Conservation (phyloP, 2,113 vertebrate species). For the Sinocyclocheilus grahami region DNA sequence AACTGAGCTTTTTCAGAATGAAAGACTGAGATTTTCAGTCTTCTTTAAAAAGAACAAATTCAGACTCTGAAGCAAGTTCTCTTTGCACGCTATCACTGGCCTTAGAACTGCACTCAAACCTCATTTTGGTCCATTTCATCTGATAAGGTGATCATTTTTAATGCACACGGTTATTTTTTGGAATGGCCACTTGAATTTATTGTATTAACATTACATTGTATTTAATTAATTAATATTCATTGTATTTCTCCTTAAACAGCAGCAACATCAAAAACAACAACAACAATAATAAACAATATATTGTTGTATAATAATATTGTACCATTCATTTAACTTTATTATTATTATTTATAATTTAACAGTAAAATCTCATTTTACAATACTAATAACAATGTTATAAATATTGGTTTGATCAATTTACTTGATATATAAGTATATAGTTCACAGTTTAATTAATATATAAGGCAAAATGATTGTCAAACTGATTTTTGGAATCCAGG, state of each 20-base stretch:
- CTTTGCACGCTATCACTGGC: not conserved
- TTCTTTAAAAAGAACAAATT: not conserved
- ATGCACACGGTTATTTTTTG: not conserved
- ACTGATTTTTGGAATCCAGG: no score
- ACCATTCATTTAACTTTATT: not conserved
- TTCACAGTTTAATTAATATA: no score
- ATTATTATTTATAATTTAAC: not conserved
- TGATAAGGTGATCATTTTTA: not conserved
- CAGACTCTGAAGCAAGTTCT: not conserved
- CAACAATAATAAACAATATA: not conserved
- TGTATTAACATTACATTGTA: not conserved
- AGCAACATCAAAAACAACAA: not conserved
- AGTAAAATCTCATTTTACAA: not conserved
- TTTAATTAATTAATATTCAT: not conserved
- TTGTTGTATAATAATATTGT: not conserved
- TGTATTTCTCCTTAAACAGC: not conserved
- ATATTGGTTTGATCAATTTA: not conserved
- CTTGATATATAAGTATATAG: no score
- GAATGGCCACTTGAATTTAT: not conserved
- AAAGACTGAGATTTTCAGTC: not conserved
- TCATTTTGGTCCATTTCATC: not conserved
- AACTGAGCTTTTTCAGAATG: not conserved
- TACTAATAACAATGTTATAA: not conserved
- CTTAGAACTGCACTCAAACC: not conserved
- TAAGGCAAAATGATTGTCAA: no score